Percentiles rank a stretch among this genome's conserved stretches.
These are phyloP conservation scores for Actinia tenebrosa DNA, from an alignment of 64 coral and sea anemone species.

Conservation along the genomic window DNA sequence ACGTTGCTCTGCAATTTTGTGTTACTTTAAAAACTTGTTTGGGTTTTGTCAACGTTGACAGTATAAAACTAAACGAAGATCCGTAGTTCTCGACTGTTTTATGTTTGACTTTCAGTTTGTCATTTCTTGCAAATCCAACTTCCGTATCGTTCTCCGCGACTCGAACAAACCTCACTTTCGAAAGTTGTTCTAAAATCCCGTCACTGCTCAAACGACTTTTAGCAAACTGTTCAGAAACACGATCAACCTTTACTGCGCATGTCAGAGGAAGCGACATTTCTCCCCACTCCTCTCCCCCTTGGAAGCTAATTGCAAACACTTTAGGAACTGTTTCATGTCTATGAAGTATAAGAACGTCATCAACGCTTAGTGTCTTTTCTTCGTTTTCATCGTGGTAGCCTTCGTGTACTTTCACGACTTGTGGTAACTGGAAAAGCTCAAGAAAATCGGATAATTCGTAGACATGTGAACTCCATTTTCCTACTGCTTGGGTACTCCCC, in stretches of 20 bases:
- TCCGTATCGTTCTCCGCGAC: conserved; percentile 34
- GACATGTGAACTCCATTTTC: background rate
- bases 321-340: background rate
- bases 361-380: background rate
- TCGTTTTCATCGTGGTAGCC: conserved; percentile 6
- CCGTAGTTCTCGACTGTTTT: conserved; percentile 24
- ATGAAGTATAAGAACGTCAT: background rate
- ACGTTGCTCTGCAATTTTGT: conserved; percentile 17
- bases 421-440: conserved; percentile 14
- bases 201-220: conserved; percentile 8
- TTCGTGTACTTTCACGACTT: background rate
- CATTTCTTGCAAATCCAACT: conserved; percentile 1
- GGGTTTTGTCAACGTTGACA: background rate
- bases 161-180: conserved; percentile 26
- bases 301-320: background rate
- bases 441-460: conserved; percentile 22
- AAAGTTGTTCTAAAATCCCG: conserved; percentile 11
- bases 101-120: conserved; percentile 38
- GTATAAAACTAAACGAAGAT: conserved; percentile 23
- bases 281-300: background rate
- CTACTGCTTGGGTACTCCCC: background rate
- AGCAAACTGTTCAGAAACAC: conserved; percentile 20
- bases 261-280: background rate
- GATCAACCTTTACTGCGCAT: conserved; percentile 19
- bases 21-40: conserved; percentile 20